phyloP scores from a whole-genome alignment of 1,140 invertebrate species.

The Papilio helenus region DNA sequence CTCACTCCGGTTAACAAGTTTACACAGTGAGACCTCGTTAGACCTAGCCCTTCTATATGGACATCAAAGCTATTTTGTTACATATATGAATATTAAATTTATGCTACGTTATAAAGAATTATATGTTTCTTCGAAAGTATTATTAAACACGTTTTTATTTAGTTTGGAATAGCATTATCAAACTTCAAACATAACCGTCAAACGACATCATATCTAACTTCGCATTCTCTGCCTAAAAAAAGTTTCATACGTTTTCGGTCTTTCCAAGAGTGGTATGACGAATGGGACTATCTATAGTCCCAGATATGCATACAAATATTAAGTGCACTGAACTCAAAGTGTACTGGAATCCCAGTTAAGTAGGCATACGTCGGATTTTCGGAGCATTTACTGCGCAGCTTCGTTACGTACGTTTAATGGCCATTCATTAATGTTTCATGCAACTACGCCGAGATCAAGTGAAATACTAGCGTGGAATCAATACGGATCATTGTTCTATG shows the following conservation, averaged over 20 bases:
- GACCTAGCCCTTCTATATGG: slow-evolving; percentile 9
- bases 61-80: slow-evolving; percentile 22
- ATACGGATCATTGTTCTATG: background rate
- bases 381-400: slow-evolving; percentile 2
- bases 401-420: slow-evolving; percentile 21
- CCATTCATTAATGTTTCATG: slow-evolving; percentile 20
- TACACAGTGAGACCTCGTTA: slow-evolving; percentile 33
- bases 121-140: background rate
- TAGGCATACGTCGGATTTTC: slow-evolving; percentile 8
- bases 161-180: too few relatives aligned
- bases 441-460: slow-evolving; percentile 13
- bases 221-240: background rate
- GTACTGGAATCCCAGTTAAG: slow-evolving; percentile 6
- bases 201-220: background rate
- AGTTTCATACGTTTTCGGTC: background rate
- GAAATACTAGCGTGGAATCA: background rate
- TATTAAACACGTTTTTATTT: too few relatives aligned
- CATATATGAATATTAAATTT: background rate
- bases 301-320: background rate
- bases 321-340: background rate
- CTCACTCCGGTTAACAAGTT: slow-evolving; percentile 35
- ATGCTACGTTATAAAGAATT: background rate
- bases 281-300: background rate
- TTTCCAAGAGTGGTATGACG: background rate
- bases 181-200: background rate